Conservation (phyloP, 2,888 invertebrate species). For the Herminia tarsipennalis region DNA sequence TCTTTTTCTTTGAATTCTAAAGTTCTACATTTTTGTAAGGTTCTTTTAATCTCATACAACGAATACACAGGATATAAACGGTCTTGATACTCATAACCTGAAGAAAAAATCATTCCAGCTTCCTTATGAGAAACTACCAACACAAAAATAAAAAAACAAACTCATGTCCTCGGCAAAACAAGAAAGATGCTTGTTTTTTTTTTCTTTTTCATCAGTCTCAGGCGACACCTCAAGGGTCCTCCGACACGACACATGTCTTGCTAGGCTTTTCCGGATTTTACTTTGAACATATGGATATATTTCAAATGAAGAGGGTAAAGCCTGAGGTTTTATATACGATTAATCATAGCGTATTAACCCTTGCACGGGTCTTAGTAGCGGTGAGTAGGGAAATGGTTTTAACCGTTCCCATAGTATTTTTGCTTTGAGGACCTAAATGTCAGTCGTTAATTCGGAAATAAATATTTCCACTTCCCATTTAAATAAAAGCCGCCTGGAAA, state of each 20-base stretch:
- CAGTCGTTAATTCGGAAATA: no score
- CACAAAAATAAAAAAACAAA: neutral
- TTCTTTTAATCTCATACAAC: neutral
- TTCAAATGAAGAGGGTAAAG: constrained; percentile 42
- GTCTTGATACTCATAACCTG: neutral
- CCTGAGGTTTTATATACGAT: constrained; percentile 43
- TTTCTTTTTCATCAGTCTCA: constrained; percentile 32
- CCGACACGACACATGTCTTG: constrained; percentile 34
- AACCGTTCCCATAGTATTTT: no score
- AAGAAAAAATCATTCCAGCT: neutral
- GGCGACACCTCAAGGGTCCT: constrained; percentile 23
- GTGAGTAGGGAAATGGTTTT: constrained; percentile 39
- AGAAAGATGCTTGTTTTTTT: constrained; percentile 14
- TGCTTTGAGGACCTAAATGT: no score
- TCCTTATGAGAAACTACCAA: neutral
- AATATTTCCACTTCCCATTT: no score
- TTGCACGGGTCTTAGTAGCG: constrained; percentile 36
- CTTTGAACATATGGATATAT: constrained; percentile 45
- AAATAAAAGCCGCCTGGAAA: no score
- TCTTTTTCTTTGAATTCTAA: no score
- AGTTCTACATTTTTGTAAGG: no score
- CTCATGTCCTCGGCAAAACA: neutral
- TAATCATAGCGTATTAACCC: constrained; percentile 56
- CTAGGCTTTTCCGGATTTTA: constrained; percentile 35
- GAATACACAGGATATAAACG: no score